A percentile compares a stretch with the other conserved stretches of the same genome.
These are phyloP conservation scores for Archilochus colubris DNA, from an alignment of 2,113 vertebrate genomes.

Conservation along the genomic window DNA sequence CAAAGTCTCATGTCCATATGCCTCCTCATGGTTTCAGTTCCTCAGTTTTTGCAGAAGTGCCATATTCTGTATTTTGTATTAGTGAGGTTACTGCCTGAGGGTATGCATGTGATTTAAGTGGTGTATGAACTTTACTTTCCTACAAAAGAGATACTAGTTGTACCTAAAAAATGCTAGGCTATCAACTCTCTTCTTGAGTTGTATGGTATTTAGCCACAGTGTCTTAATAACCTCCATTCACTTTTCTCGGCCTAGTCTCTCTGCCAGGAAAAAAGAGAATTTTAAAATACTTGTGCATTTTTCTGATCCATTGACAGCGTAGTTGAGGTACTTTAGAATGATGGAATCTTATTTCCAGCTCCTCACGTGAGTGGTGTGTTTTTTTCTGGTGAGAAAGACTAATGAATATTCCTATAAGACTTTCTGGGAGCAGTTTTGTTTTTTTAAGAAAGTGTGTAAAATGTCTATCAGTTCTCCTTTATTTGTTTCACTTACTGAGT, in stretches of 20 bases:
- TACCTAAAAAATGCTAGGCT: background rate
- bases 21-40: background rate
- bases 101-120: rapidly evolving
- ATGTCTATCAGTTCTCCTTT: background rate
- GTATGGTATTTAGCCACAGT: background rate
- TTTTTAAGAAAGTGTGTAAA: background rate
- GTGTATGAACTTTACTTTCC: background rate
- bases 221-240: rapidly evolving
- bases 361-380: background rate
- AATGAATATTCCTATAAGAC: rapidly evolving
- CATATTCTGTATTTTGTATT: background rate
- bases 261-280: background rate
- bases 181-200: background rate
- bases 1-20: rapidly evolving
- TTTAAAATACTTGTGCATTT: background rate
- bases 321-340: background rate
- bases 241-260: background rate
- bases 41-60: background rate
- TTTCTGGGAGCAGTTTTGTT: background rate
- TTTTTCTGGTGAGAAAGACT: background rate
- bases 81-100: background rate
- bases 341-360: background rate
- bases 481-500: background rate
- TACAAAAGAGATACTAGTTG: background rate
- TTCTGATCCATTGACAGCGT: background rate